Conservation (phyloP, 2,888 invertebrate genomes). For the Acleris holmiana region DNA sequence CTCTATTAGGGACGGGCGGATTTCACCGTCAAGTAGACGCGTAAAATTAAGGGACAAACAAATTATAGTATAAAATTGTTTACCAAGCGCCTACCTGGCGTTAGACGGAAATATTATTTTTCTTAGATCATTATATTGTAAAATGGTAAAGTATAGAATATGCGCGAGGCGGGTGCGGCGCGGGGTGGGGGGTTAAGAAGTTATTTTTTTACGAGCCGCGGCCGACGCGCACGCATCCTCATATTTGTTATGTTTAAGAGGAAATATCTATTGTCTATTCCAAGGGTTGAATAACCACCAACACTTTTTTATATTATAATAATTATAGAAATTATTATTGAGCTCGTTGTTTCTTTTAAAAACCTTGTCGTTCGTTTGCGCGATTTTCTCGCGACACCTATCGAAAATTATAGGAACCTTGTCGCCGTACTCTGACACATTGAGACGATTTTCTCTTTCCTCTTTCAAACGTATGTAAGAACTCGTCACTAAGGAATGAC, state of each 20-base stretch:
- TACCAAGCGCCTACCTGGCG: constrained; percentile 74
- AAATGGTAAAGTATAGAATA: constrained; percentile 76
- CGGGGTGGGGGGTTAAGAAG: constrained; percentile 56
- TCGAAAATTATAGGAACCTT: too few species aligned
- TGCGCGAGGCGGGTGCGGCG: constrained; percentile 50
- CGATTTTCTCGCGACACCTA: too few species aligned
- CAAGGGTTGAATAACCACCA: constrained; percentile 82
- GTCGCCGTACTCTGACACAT: too few species aligned
- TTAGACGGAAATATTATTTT: constrained; percentile 84
- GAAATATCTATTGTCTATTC: constrained; percentile 85
- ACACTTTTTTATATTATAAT: constrained; percentile 86
- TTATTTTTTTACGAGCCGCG: constrained; percentile 77
- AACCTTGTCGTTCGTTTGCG: too few species aligned
- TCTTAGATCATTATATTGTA: constrained; percentile 84
- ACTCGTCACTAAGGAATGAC: too few species aligned
- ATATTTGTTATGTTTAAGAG: constrained; percentile 84
- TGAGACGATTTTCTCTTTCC: too few species aligned
- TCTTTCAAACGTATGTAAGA: too few species aligned
- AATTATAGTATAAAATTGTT: constrained; percentile 83
- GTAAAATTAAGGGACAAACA: constrained; percentile 75
- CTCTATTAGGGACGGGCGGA: constrained; percentile 41
- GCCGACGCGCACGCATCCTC: constrained; percentile 46
- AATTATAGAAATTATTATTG: constrained; percentile 86
- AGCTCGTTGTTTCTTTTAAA: constrained; percentile 60
- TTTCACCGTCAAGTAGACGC: constrained; percentile 67